Base-by-base conservation (phyloP, 2,888 invertebrate genomes). In the Callyntrura sp. region DNA sequence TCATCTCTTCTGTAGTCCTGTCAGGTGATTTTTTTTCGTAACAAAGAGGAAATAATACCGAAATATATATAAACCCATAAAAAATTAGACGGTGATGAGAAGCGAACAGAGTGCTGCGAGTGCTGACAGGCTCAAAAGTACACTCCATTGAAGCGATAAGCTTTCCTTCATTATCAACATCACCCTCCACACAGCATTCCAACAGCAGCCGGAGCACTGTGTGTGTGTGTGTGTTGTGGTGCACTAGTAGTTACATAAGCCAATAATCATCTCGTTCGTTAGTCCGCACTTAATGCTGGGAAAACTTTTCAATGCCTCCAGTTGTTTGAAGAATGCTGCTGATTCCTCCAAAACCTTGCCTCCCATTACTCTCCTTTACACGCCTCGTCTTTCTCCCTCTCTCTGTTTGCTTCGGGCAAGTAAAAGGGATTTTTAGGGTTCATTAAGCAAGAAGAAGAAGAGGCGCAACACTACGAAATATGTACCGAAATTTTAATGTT, bases 241-340 rank as follows among this genome's bases (percentile, higher is more conserved):
- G 35, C 35, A 35, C 35, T 6, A 35, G 35, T 6, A 35, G 35
- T 35, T 35, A 35, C 23, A 70, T 70, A 70, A 70, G 43, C 45
- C 70, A 70, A 70, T 70, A 70, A 70, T 70, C 70, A 70, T 70
- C 70, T 43, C 65, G 17, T 35, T 57, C 57, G 14, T 65, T 28
- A 65, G 65, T 28, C 17, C 43, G 43, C 43, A 43, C 43, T 70
- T 17, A 43, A 43, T 17, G 17, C n/a, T 17, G n/a, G 51, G 51
- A 51, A 5, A 17, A 6, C 0, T 20, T 57, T 20, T 57, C 17
- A 17, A 17, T 51, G n/a, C 51, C 51, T 51, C 1, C 3, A 51
- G 51, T 51, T 1, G 51, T 51, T 51, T 51, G 2, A 12, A 12
- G 5, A 51, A 51, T 51, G 14, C 51, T 1, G n/a, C 51, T n/a